Evolutionary conservation across 2,113 vertebrate species (phyloP).

Genomic region (Alectura lathami): DNA sequence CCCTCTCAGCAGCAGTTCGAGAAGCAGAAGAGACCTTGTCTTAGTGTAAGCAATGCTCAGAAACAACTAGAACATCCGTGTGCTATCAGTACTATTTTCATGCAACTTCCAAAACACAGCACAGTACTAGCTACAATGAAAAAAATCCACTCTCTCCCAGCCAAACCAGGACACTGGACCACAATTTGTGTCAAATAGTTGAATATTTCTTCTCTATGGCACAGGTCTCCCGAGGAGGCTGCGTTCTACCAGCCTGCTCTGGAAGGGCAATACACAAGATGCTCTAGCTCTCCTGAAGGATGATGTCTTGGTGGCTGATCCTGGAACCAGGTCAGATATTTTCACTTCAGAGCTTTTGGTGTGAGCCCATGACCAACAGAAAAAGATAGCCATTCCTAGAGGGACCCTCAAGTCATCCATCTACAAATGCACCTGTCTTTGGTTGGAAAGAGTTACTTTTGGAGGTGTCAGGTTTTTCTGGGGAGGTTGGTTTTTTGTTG

Average conservation of each 20-base stretch:
- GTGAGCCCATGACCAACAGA: background rate
- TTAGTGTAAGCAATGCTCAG: too few species aligned
- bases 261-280: slow-evolving; percentile 83
- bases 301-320: slow-evolving; percentile 87
- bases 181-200: background rate
- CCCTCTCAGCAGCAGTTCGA: too few species aligned
- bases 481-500: too few species aligned
- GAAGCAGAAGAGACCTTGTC: too few species aligned
- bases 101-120: background rate
- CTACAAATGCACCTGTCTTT: background rate
- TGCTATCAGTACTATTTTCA: background rate
- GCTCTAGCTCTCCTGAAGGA: slow-evolving; percentile 85
- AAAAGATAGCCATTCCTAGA: background rate
- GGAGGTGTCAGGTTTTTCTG: background rate
- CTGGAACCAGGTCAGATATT: slow-evolving; percentile 84
- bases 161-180: background rate
- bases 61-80: too few species aligned
- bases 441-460: background rate
- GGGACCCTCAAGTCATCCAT: background rate
- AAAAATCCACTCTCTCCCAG: background rate
- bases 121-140: background rate
- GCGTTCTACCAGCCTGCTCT: slow-evolving; percentile 86
- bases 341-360: fast-evolving
- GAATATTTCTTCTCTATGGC: background rate
- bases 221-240: slow-evolving; percentile 87